phyloP scores from a whole-genome alignment of 2,888 invertebrate species.

The Rotaria macrura region DNA sequence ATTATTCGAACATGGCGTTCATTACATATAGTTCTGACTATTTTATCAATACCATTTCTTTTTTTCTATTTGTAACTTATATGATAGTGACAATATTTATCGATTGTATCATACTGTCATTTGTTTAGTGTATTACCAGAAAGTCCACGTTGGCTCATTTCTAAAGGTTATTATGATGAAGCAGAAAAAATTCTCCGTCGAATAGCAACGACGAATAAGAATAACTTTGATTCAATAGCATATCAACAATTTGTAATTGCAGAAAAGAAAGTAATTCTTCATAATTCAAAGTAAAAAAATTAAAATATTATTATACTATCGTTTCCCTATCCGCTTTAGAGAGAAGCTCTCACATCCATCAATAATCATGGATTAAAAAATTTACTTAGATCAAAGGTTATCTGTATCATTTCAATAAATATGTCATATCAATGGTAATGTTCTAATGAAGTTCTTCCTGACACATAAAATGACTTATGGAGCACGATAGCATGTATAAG shows the following conservation, averaged over 20 bases:
- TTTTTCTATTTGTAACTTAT: constrained; percentile 38
- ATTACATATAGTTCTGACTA: not conserved
- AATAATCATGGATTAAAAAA: not conserved
- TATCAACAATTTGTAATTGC: not conserved
- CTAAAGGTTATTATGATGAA: constrained; percentile 4
- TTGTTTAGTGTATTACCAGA: constrained; percentile 24
- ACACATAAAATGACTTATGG: too few relatives aligned
- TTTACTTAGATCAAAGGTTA: not conserved
- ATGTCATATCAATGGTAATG: not conserved
- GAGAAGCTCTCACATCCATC: not conserved
- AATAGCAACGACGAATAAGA: constrained; percentile 25
- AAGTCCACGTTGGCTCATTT: constrained; percentile 30
- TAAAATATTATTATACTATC: too few relatives aligned
- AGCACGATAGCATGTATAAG: too few relatives aligned
- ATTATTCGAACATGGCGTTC: constrained; percentile 25
- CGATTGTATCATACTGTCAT: not conserved
- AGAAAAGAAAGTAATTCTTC: not conserved
- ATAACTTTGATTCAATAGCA: not conserved
- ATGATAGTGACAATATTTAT: not conserved
- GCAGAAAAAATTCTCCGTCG: constrained; percentile 20
- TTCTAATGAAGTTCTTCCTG: not conserved
- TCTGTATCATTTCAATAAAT: not conserved
- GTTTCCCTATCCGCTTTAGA: not conserved
- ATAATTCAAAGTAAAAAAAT: not conserved
- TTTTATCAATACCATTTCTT: constrained; percentile 26